These are phyloP conservation scores for Pectinophora gossypiella DNA, from an alignment of 1,140 invertebrate species.

Conservation along the genomic window DNA sequence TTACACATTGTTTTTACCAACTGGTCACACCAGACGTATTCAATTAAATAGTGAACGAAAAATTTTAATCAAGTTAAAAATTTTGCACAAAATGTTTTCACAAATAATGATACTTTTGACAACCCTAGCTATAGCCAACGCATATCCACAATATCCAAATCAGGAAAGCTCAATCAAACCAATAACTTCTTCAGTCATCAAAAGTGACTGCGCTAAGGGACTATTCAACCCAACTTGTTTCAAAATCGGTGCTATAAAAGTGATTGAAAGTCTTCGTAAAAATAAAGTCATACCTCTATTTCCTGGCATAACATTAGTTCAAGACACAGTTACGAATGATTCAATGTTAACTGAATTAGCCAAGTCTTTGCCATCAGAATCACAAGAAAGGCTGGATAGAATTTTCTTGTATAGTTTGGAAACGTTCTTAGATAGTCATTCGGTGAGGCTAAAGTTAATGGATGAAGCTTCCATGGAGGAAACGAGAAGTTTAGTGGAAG, in stretches of 20 bases:
- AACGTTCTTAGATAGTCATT: conserved; percentile 81
- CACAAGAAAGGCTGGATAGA: conserved; percentile 81
- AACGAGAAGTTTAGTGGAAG: conserved; percentile 39
- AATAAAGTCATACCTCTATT: conserved; percentile 78
- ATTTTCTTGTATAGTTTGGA: conserved; percentile 81
- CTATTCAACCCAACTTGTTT: conserved; percentile 82
- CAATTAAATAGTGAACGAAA: no score
- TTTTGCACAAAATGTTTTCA: no score
- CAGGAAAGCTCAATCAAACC: no score
- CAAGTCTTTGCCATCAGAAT: conserved; percentile 82
- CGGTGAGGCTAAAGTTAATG: conserved; percentile 83
- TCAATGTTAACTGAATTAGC: conserved; percentile 83
- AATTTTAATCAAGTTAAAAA: no score
- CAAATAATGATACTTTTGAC: no score
- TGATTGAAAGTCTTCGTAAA: conserved; percentile 81
- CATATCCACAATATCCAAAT: no score
- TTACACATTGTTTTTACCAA: no score
- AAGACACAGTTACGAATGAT: no score
- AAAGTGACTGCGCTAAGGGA: conserved; percentile 78
- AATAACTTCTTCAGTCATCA: no score
- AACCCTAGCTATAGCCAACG: no score
- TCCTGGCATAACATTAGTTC: conserved; percentile 82
- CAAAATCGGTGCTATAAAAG: conserved; percentile 82
- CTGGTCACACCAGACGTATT: no score
- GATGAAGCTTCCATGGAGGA: conserved; percentile 81